A percentile compares a stretch with the other conserved stretches of the same genome.
Conservation (phyloP, 2,113 vertebrate species). For the Xiphorhynchus elegans region DNA sequence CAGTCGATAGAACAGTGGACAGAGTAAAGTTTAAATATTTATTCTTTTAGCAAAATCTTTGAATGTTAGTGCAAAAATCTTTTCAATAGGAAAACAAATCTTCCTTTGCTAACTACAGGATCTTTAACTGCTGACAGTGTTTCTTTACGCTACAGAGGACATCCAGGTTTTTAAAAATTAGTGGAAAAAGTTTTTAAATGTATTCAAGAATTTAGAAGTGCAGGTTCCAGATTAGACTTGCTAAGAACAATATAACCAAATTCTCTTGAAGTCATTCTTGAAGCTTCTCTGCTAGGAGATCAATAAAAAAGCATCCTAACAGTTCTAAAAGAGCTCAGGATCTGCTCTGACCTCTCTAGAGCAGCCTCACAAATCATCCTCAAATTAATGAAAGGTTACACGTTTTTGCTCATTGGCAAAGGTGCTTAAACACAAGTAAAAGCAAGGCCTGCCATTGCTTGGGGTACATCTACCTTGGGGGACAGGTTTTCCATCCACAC, state of each 20-base stretch:
- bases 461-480: background rate
- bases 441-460: background rate
- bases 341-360: background rate
- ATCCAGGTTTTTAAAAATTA: background rate
- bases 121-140: background rate
- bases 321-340: background rate
- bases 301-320: background rate
- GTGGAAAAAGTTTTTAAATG: background rate
- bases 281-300: background rate
- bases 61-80: background rate
- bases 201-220: background rate
- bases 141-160: background rate
- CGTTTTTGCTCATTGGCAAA: background rate
- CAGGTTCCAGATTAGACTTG: background rate
- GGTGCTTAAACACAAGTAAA: background rate
- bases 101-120: background rate
- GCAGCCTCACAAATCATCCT: background rate
- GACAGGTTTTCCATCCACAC: background rate
- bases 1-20: background rate
- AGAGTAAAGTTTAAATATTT: constrained; percentile 39
- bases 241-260: background rate
- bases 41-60: background rate
- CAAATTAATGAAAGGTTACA: background rate
- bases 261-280: background rate
- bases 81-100: background rate